Conservation (phyloP, 2,113 vertebrate species). For the Anser brachyrhynchus region DNA sequence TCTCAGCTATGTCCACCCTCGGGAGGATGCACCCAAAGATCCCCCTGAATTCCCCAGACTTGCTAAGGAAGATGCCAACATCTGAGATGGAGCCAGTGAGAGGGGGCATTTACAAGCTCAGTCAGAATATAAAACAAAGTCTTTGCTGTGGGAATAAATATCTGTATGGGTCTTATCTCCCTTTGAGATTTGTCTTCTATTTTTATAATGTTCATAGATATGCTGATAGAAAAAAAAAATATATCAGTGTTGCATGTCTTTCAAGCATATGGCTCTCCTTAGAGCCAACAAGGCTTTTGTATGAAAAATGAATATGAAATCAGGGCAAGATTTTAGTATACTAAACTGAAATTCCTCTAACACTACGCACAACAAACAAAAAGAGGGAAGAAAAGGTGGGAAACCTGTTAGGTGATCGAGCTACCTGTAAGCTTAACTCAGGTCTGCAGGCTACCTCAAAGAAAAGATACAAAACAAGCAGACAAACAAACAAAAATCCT, state of each 20-base stretch:
- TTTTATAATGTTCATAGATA: conserved; percentile 43
- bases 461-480: conserved; percentile 40
- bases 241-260: conserved; percentile 52
- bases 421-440: not conserved
- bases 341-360: not conserved
- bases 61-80: not conserved
- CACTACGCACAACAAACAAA: not conserved
- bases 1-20: not conserved
- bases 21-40: not conserved
- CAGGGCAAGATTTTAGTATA: conserved; percentile 37
- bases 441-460: conserved; percentile 6
- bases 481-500: conserved; percentile 62
- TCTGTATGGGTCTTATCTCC: not conserved
- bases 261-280: conserved; percentile 67
- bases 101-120: not conserved
- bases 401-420: not conserved
- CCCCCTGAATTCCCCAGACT: not conserved
- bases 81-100: not conserved
- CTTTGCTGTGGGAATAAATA: not conserved
- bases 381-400: not conserved
- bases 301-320: conserved; percentile 69
- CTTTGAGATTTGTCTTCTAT: conserved; percentile 27
- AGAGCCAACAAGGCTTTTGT: conserved; percentile 65
- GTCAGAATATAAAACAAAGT: not conserved
- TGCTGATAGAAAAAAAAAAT: conserved; percentile 38